A percentile compares a stretch with the other conserved stretches of the same genome.
Conservation (phyloP, 37 sponge, comb jelly and placozoan species). For the Petrosia ficiformis region DNA sequence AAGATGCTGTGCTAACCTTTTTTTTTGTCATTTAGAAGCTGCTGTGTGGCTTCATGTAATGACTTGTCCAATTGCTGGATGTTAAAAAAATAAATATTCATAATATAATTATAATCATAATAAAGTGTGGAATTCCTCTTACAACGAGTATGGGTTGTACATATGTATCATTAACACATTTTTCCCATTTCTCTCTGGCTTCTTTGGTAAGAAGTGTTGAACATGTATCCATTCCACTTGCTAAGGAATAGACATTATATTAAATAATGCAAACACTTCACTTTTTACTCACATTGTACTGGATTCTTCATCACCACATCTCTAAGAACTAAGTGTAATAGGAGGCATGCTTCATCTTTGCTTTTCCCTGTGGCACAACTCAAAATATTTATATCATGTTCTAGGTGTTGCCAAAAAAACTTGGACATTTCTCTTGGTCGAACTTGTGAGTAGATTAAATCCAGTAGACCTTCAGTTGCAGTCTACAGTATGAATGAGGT, state of each 20-base stretch:
- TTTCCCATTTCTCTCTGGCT: conserved; percentile 8
- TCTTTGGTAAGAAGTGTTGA: not conserved
- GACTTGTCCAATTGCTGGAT: not conserved
- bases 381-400: conserved; percentile 15
- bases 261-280: not conserved
- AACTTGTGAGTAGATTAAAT: not conserved
- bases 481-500: not conserved
- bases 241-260: not conserved
- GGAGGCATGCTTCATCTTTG: conserved; percentile 7
- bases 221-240: no score
- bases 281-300: not conserved
- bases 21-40: conserved; percentile 17
- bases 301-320: not conserved
- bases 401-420: conserved; percentile 16
- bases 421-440: not conserved
- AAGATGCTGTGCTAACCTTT: not conserved
- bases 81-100: not conserved
- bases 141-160: not conserved
- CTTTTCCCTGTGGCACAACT: not conserved
- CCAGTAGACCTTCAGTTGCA: not conserved
- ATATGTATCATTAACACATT: not conserved
- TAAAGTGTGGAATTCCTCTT: not conserved
- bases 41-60: not conserved
- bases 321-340: conserved; percentile 7
- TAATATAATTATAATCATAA: not conserved